These are phyloP conservation scores for Chamaetylas fuelleborni DNA, from an alignment of 2,113 vertebrate genomes.

Conservation along the genomic window DNA sequence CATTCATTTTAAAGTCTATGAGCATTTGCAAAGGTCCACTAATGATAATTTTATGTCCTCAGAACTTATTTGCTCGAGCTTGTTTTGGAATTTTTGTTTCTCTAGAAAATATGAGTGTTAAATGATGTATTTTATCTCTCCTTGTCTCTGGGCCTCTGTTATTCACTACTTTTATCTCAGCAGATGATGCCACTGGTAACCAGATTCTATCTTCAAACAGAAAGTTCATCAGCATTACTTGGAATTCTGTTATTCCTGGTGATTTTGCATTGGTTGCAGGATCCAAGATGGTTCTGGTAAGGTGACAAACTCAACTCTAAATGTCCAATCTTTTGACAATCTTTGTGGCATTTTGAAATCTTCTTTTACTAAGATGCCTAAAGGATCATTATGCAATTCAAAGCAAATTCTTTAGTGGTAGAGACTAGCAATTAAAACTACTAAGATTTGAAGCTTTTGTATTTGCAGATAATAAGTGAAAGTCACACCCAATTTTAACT, in stretches of 20 bases:
- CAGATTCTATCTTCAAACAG: not conserved
- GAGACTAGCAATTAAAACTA: not conserved
- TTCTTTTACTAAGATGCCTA: not conserved
- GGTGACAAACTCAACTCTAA: not conserved
- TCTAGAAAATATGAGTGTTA: not conserved
- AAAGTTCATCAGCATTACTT: not conserved
- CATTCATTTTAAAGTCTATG: not conserved
- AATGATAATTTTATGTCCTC: not conserved
- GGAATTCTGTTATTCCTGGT: not conserved
- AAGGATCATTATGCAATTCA: not conserved
- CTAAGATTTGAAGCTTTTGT: not conserved
- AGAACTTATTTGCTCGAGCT: not conserved
- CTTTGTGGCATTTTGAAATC: not conserved
- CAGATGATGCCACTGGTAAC: not conserved
- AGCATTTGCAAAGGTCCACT: not conserved
- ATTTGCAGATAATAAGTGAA: not conserved
- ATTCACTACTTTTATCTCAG: not conserved
- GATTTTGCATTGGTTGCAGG: not conserved
- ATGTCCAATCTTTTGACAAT: not conserved
- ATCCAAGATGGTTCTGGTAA: not conserved
- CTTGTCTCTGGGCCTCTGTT: not conserved
- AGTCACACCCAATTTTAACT: not conserved
- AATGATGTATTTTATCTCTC: not conserved
- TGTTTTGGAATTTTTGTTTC: not conserved
- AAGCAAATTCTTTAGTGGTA: not conserved